Percentiles rank a stretch among this genome's conserved stretches.
Conservation (phyloP, 2,113 vertebrate genomes). For the Heloderma charlesbogerti region DNA sequence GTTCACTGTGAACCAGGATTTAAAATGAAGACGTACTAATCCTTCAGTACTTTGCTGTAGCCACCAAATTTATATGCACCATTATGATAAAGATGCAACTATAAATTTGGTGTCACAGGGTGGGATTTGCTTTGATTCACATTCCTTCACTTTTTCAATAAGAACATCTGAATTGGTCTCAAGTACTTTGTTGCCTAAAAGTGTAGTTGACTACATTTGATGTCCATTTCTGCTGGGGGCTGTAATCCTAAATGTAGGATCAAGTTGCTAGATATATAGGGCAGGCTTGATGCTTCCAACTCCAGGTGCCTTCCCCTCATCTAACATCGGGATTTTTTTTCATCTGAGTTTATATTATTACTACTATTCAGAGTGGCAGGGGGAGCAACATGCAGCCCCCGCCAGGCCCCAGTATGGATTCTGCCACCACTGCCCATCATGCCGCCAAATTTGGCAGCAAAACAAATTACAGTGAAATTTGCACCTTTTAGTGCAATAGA, state of each 20-base stretch:
- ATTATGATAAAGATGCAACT: not conserved
- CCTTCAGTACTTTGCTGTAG: not conserved
- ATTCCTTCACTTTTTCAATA: not conserved
- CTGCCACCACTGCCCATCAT: too few species aligned
- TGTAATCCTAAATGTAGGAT: not conserved
- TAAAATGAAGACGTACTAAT: not conserved
- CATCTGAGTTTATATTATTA: too few species aligned
- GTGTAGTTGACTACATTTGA: too few species aligned
- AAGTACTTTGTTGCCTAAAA: not conserved
- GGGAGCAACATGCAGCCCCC: too few species aligned
- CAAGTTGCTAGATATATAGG: not conserved
- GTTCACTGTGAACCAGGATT: not conserved
- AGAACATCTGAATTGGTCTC: not conserved
- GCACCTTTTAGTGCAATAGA: too few species aligned
- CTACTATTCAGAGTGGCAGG: not conserved
- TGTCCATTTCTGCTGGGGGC: not conserved
- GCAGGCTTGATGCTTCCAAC: not conserved
- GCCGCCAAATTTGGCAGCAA: too few species aligned
- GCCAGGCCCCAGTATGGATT: too few species aligned
- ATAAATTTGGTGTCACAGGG: not conserved
- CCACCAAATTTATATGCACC: not conserved
- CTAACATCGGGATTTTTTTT: not conserved
- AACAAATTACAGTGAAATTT: too few species aligned
- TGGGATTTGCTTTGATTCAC: not conserved
- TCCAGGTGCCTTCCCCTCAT: not conserved